Conservation (phyloP, 2,113 vertebrate genomes). For the Puffinus mauretanicus region DNA sequence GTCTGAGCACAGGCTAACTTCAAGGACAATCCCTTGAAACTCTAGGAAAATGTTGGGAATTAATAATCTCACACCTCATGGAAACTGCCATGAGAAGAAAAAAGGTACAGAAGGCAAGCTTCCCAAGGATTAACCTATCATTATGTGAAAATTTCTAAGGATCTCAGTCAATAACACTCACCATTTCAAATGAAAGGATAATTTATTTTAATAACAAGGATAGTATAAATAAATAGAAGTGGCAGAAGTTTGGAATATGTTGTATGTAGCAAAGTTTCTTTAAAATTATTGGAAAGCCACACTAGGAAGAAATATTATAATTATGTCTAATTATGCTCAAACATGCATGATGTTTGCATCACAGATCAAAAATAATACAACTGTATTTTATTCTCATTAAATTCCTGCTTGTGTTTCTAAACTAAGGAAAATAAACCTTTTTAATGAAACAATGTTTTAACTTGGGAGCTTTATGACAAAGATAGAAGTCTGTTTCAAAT, state of each 20-base stretch:
- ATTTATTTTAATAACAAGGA: neutral
- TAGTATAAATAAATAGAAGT: neutral
- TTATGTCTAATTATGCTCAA: neutral
- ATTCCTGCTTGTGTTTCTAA: neutral
- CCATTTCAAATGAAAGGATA: neutral
- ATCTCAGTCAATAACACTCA: neutral
- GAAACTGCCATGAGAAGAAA: neutral
- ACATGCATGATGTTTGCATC: neutral
- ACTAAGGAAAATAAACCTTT: neutral
- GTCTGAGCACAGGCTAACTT: neutral
- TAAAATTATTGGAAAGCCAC: neutral
- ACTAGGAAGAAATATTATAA: neutral
- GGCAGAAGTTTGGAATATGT: neutral
- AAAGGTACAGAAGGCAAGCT: neutral
- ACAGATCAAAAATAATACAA: neutral
- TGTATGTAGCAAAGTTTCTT: neutral
- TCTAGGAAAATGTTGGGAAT: neutral
- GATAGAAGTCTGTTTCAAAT: neutral
- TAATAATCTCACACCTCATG: neutral
- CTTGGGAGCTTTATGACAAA: neutral
- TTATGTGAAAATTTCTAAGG: neutral
- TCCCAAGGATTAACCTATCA: neutral
- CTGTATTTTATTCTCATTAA: neutral
- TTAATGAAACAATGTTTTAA: neutral
- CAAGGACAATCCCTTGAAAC: neutral